Conservation (phyloP, 2,113 vertebrate genomes). For the Periophthalmus modestus region DNA sequence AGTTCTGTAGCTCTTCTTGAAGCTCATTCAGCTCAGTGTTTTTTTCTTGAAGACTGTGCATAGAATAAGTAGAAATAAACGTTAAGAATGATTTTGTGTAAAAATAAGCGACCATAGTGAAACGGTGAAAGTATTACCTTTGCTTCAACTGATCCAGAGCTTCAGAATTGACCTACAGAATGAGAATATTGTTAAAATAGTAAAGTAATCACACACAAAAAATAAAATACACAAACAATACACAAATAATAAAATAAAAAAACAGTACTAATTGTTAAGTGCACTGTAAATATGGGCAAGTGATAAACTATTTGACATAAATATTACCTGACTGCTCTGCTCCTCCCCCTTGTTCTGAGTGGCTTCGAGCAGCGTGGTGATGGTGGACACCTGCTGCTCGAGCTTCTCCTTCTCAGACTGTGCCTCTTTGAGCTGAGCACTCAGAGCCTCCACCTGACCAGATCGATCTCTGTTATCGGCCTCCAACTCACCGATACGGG, state of each 20-base stretch:
- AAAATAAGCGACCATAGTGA: neutral
- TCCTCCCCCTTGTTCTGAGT: constrained; percentile 76
- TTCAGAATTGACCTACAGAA: constrained; percentile 49
- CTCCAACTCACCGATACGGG: constrained; percentile 77
- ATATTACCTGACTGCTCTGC: constrained; percentile 73
- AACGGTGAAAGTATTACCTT: constrained; percentile 71
- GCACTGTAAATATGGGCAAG: neutral
- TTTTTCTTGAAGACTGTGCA: constrained; percentile 65
- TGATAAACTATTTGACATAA: neutral
- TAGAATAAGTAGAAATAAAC: too few relatives aligned
- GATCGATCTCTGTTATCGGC: constrained; percentile 75
- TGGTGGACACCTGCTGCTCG: constrained; percentile 80
- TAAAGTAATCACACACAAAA: neutral
- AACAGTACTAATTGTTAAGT: too few relatives aligned
- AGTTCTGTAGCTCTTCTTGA: constrained; percentile 63
- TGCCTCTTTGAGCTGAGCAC: constrained; percentile 77
- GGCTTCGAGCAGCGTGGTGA: constrained; percentile 86
- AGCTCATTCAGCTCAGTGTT: constrained; percentile 55
- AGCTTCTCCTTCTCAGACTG: constrained; percentile 80
- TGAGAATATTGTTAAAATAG: constrained; percentile 3
- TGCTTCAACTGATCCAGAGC: constrained; percentile 79
- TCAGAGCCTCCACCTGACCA: constrained; percentile 78
- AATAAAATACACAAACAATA: too few relatives aligned
- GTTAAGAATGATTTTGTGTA: neutral
- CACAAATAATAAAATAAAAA: too few relatives aligned